Conservation (phyloP, 1,140 invertebrate genomes). For the Leptopilina boulardi region DNA sequence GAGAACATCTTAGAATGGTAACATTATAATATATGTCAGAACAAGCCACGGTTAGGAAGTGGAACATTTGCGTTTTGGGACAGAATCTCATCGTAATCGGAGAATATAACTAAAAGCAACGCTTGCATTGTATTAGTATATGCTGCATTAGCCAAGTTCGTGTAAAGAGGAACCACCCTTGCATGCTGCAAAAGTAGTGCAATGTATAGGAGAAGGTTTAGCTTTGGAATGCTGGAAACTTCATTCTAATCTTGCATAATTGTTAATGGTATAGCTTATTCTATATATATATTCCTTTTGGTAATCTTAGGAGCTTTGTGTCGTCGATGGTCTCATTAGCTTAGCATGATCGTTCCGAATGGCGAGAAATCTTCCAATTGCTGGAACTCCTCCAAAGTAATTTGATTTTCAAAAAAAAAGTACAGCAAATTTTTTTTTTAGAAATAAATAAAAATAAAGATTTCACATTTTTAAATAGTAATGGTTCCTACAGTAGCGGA, state of each 20-base stretch:
- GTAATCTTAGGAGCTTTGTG: conserved; percentile 29
- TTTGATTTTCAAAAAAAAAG: conserved; percentile 2
- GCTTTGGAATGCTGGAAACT: conserved; percentile 26
- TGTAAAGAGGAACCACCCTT: conserved; percentile 6
- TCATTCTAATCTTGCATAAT: conserved; percentile 30
- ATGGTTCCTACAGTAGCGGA: too few species aligned
- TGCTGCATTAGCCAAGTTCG: conserved; percentile 26
- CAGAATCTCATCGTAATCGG: conserved; percentile 30
- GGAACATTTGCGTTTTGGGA: conserved; percentile 32
- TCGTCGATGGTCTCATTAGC: conserved; percentile 27
- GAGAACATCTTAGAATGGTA: conserved; percentile 30
- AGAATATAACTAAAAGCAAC: conserved; percentile 31
- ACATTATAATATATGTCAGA: conserved; percentile 30
- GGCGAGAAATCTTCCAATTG: not conserved
- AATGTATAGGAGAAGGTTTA: not conserved
- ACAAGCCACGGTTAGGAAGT: conserved; percentile 22
- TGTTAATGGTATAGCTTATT: conserved; percentile 28
- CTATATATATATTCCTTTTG: conserved; percentile 26
- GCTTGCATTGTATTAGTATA: conserved; percentile 9
- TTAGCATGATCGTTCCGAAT: not conserved
- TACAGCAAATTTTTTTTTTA: too few species aligned
- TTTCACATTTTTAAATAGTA: too few species aligned
- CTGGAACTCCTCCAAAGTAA: not conserved
- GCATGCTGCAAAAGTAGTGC: conserved; percentile 23
- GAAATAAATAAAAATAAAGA: too few species aligned